Evolutionary conservation across 2,113 vertebrate species (phyloP).

Genomic region (Raja brachyura): DNA sequence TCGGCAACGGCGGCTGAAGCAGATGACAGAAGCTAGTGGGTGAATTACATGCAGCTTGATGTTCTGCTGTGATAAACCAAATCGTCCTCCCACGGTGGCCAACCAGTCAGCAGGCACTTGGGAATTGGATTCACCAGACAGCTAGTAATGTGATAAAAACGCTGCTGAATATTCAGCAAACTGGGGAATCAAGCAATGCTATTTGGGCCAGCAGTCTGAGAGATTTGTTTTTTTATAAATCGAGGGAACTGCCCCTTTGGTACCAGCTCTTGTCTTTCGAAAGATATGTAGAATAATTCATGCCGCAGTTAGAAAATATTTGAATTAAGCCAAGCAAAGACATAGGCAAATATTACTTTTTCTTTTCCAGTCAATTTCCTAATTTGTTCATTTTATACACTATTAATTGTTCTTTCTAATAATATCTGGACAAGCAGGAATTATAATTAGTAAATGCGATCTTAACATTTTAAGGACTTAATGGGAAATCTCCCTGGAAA

Average conservation of each 20-base stretch:
- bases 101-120: constrained; percentile 33
- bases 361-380: not conserved
- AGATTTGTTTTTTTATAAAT: not conserved
- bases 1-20: not conserved
- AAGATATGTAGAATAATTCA: not conserved
- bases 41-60: constrained; percentile 36
- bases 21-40: constrained; percentile 36
- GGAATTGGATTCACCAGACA: constrained; percentile 32
- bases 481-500: not conserved
- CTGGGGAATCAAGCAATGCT: constrained; percentile 6
- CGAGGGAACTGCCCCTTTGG: not conserved
- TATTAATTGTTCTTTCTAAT: not conserved
- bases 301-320: constrained; percentile 7
- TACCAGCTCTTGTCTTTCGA: not conserved
- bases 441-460: not conserved
- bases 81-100: constrained; percentile 35
- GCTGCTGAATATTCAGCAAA: constrained; percentile 38
- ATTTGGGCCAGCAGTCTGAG: not conserved
- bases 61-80: constrained; percentile 38
- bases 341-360: not conserved
- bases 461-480: not conserved
- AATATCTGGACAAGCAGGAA: not conserved
- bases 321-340: not conserved
- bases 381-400: not conserved
- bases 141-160: constrained; percentile 37